Evolutionary conservation across 2,113 vertebrate genomes (phyloP), one percentile per base, ranked within the genome.

Genomic region (Lota lota): DNA sequence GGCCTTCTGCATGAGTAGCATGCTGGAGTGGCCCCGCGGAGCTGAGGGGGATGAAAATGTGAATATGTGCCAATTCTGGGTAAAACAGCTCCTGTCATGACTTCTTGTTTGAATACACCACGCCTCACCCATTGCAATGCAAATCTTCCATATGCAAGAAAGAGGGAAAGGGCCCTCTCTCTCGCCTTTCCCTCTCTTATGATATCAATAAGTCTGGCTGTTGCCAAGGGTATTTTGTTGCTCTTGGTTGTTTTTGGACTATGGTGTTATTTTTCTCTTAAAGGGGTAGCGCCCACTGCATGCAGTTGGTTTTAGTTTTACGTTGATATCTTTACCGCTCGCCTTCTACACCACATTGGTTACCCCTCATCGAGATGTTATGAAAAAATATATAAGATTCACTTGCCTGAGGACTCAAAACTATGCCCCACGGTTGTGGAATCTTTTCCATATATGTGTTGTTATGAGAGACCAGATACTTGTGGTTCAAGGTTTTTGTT

Each of bases 401-500:
- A 82, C 83, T 87, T 82, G 77, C 77, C 63, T 57, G 57, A 58
- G 67, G 78, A 88, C 81, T 85, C 66, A 36, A 83, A 84, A 92
- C 88, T 90, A 87, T 90, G 90, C 76, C 90, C 76, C 78, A 24
- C 69, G 74, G 77, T 70, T 57, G 67, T 75, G 80, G 72, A 83
- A 60, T 84, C 75, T 66, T 69, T 66, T 74, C 61, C 80, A 61
- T 75, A 57, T 64, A 63, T 64, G 51, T 64, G 69, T 78, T 72
- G 76, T 85, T 82, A 61, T 67, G 84, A 88, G 92, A 88, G 92
- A 93, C 92, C 91, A 92, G 90, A 93, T 88, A 92, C 92, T 93
- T 92, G 92, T 93, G 92, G 85, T 89, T 91, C 84, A 79, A 83
- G 83, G 85, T 88, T 79, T 47, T 90, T 84, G 79, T 90, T 91